Percentiles rank a stretch among this genome's conserved stretches.
phyloP scores from a whole-genome alignment of 2,797 vertebrate species.

The Neopelma chrysocephalum region DNA sequence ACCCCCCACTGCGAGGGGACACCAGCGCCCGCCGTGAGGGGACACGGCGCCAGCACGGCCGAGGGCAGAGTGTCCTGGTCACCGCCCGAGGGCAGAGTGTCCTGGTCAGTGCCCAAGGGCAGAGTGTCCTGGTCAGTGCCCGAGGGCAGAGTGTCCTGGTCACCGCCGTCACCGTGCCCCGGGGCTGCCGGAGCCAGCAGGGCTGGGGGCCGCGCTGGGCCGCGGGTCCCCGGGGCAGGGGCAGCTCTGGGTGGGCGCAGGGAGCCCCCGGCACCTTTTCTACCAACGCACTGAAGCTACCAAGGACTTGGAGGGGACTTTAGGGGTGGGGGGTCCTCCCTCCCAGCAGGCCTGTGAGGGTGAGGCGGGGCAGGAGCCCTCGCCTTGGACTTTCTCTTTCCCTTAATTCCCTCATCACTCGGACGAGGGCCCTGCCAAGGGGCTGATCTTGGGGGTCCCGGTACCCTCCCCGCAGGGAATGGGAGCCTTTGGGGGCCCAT shows the following conservation, averaged over 20 bases:
- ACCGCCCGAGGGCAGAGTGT: neutral
- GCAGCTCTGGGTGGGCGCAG: neutral
- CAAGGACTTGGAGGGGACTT: neutral
- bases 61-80: neutral
- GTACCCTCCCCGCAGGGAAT: neutral
- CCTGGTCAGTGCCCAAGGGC: neutral
- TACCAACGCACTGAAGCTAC: slow-evolving; percentile 21
- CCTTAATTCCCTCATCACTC: neutral
- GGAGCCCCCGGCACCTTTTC: neutral
- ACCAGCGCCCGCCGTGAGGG: neutral
- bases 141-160: neutral
- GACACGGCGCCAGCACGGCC: rapidly evolving
- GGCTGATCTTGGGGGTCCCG: neutral
- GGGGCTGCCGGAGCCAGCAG: neutral
- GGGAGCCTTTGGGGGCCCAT: neutral
- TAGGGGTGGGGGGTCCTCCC: neutral
- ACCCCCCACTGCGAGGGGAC: neutral
- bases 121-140: neutral
- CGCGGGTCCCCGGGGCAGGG: neutral
- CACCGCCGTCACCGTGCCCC: rapidly evolving
- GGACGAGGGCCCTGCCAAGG: neutral
- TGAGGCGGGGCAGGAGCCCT: neutral
- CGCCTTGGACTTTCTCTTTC: neutral
- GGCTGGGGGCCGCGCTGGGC: neutral
- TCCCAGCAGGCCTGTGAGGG: slow-evolving; percentile 31